Percentiles rank a stretch among this genome's conserved stretches.
Evolutionary conservation across 2,797 vertebrate genomes (phyloP).

Genomic region (Argentina silus): DNA sequence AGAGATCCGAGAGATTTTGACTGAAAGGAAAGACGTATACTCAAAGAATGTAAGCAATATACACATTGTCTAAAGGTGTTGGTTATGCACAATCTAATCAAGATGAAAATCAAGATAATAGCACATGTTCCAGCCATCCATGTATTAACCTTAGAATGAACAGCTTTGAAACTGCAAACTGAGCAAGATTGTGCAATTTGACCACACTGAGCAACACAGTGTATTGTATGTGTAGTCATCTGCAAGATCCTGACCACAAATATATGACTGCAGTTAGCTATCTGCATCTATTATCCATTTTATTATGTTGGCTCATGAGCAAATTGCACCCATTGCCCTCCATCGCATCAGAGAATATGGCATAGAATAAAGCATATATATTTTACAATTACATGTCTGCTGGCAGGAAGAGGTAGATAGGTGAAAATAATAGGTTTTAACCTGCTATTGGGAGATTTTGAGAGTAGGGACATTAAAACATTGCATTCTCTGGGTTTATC

Average conservation of each 20-base stretch:
- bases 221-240: slow-evolving; percentile 5
- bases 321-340: slow-evolving; percentile 34
- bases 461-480: background rate
- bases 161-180: slow-evolving; percentile 45
- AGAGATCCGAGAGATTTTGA: background rate
- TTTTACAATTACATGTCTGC: slow-evolving; percentile 76
- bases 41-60: no score
- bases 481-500: background rate
- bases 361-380: slow-evolving; percentile 42
- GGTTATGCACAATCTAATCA: no score
- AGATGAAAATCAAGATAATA: no score
- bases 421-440: slow-evolving; percentile 79
- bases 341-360: slow-evolving; percentile 18
- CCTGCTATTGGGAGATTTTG: background rate
- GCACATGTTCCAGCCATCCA: no score
- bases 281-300: slow-evolving; percentile 32
- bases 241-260: slow-evolving; percentile 37
- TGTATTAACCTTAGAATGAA: slow-evolving; percentile 58
- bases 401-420: slow-evolving; percentile 68
- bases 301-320: slow-evolving; percentile 53
- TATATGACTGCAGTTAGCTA: slow-evolving; percentile 44
- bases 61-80: no score
- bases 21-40: no score
- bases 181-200: slow-evolving; percentile 48
- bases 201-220: slow-evolving; percentile 33